phyloP scores from a whole-genome alignment of 2,113 vertebrate genomes.

The Philantomba maxwellii region DNA sequence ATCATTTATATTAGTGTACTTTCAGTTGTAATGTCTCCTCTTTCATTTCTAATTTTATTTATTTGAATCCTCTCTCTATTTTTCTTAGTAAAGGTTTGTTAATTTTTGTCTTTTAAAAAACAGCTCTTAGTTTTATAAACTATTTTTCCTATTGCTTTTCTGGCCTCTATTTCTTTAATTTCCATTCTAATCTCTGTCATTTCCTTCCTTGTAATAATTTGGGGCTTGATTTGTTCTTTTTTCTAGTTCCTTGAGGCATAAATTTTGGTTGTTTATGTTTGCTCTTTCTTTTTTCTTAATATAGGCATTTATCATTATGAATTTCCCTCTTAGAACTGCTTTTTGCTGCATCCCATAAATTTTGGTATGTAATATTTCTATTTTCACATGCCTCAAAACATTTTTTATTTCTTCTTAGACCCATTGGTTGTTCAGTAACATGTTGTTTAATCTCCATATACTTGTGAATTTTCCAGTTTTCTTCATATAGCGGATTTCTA shows the following conservation, averaged over 20 bases:
- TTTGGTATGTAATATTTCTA: background rate
- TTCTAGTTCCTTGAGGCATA: background rate
- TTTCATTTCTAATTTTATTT: background rate
- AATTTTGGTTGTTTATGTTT: background rate
- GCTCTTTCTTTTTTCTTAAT: background rate
- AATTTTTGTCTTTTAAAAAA: background rate
- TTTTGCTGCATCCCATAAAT: background rate
- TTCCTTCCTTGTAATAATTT: background rate
- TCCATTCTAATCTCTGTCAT: background rate
- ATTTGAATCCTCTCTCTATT: background rate
- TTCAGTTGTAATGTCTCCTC: background rate
- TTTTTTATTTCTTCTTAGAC: background rate
- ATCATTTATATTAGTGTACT: background rate
- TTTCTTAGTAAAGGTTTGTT: background rate
- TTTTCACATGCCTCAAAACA: background rate
- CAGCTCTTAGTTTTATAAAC: background rate
- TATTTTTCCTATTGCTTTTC: background rate
- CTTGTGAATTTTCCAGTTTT: background rate
- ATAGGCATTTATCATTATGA: background rate
- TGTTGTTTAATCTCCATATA: background rate
- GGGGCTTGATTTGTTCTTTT: background rate
- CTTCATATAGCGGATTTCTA: background rate
- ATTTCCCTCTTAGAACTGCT: background rate
- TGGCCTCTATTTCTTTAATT: background rate
- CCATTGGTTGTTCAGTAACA: background rate